Evolutionary conservation across 2,888 invertebrate species (phyloP), one percentile per base, ranked within the genome.

Genomic region (Galeopsomyia nigrocyanea): DNA sequence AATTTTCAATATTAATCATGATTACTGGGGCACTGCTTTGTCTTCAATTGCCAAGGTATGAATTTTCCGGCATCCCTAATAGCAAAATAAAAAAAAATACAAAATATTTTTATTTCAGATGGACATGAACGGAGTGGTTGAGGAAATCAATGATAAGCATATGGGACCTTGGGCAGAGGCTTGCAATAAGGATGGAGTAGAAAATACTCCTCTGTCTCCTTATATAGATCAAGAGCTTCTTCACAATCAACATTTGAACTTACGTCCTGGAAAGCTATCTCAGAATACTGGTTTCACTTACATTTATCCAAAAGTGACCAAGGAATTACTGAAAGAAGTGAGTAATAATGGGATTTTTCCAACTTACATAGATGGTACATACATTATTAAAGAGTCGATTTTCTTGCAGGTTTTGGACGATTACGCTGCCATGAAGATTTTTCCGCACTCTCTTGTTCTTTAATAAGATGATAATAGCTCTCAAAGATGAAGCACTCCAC

Each of bases 61-160:
- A 31, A 55, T 1, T 26, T 64, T 26, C n/a, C n/a, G n/a, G n/a
- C n/a, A 53, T 39, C 17, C 16, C 17, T 21, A 16, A 13, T n/a
- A 22, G 14, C 47, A 47, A 61, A 17, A 26, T 63, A 75, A 65
- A 57, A 68, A 55, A 69, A 21, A 22, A 39, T 39, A 1, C 1
- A 13, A 39, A 31, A 68, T 75, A 46, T 75, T 73, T 62, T 69
- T 71, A 76, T 81, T 79, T 1, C 84, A 95, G 95, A 88, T 90
- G 57, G 95, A 96, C 87, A 91, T 95, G 87, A 90, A 90, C 0
- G 90, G 91, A 10, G 92, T 95, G 6, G 93, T 95, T 0, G 95
- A 96, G 79, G 96, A 97, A 81, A 95, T 95, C 0, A 97, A 97
- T 86, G 97, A 97, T 87, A 96, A 96, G 84, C 97, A 97, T 86